Base-by-base conservation (phyloP, 2,888 invertebrate genomes). In the Ophion slaviceki region DNA sequence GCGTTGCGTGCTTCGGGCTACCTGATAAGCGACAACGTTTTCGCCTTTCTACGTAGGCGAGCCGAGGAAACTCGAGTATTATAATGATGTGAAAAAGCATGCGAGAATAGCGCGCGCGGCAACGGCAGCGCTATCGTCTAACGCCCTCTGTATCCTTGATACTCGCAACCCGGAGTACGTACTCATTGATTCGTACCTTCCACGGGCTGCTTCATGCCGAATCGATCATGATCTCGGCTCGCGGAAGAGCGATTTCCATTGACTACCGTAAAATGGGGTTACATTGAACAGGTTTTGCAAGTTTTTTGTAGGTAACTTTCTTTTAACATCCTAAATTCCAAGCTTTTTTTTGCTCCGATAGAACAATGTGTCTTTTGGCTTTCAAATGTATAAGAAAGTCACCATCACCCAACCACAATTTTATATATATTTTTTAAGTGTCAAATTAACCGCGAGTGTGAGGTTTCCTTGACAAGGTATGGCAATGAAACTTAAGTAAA, bases 21-120 rank as follows among this genome's bases (percentile, higher is more conserved):
- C 87, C 86, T 88, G 89, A 89, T 89, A 89, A 88, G 86, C 83
- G 85, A 85, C 83, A 84, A 74, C 80, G 59, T 83, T 84, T 86
- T 86, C 80, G 75, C 80, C 71, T 72, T 80, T 85, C 62, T 86
- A 84, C 84, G 85, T 87, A 85, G 86, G 86, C 86, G 86, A 81
- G 75, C 72, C n/a, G 32, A 45, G 64, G 59, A 70, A 81, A 40
- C 77, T 57, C 77, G 66, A 83, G 84, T 80, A 80, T 85, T 76
- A 84, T 83, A 80, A 80, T 80, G 70, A 40, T 74, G 75, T 68
- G 82, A 72, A 64, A 67, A 68, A 84, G 28, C 67, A 47, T 82
- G 20, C 28, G 24, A 40, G 36, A 62, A 76, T 62, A 57, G 47
- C 17, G 20, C 53, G 6, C 40, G 6, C 40, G 40, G 57, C 64